Evolutionary conservation across 2,888 invertebrate species (phyloP).

Genomic region (Drosophila paramelanica): DNA sequence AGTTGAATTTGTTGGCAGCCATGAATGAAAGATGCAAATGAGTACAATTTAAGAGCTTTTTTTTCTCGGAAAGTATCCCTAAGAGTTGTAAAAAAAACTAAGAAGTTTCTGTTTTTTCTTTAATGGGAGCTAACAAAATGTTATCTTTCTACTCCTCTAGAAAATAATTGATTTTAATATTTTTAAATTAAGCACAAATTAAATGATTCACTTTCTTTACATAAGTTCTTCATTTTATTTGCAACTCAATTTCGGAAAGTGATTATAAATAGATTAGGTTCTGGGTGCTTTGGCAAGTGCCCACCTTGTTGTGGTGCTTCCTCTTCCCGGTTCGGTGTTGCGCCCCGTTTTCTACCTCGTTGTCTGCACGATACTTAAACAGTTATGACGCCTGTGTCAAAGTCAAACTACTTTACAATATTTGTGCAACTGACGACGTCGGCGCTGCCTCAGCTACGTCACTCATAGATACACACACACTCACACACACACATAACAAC

Average conservation of each 20-base stretch:
- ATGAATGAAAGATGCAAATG: conserved; percentile 12
- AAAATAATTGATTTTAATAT: background rate
- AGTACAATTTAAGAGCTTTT: background rate
- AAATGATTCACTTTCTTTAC: background rate
- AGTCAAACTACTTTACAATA: conserved; percentile 77
- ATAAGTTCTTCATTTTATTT: too few relatives aligned
- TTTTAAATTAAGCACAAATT: background rate
- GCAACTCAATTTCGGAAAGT: background rate
- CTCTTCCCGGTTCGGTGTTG: background rate
- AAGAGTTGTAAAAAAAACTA: background rate
- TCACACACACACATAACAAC: conserved; percentile 19
- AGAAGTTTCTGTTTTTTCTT: too few relatives aligned
- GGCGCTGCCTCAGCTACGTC: conserved; percentile 50
- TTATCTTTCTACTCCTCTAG: background rate
- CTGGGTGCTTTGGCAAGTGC: background rate
- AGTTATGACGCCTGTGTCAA: conserved; percentile 76
- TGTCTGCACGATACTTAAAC: conserved; percentile 51
- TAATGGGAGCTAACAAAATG: background rate
- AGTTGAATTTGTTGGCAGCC: conserved; percentile 29
- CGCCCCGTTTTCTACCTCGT: conserved; percentile 15
- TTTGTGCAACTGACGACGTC: conserved; percentile 35
- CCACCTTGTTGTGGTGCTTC: background rate
- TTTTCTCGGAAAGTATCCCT: background rate
- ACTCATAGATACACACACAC: conserved; percentile 51
- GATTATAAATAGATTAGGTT: background rate